Evolutionary conservation across 30 jellyfish, hydroid and myxozoan species (phyloP), one percentile per base, ranked within the genome.

Genomic region (Turritopsis rubra): DNA sequence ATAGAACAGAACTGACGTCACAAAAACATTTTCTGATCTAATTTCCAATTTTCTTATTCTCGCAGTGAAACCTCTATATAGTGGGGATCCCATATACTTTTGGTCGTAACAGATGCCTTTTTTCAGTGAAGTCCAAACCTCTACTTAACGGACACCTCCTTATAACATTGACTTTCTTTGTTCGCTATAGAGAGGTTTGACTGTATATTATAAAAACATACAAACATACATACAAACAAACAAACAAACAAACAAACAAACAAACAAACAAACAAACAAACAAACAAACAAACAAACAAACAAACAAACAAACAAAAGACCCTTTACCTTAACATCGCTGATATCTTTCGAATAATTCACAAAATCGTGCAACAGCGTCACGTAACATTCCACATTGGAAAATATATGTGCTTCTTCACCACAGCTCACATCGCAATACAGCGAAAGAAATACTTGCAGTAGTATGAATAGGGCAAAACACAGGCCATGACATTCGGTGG

Each of bases 391-490:
- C 28, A 23, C 28, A 27, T 68, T 68, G 77, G 30, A 27, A n/a
- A 27, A 1, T 19, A 68, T 22, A 9, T 16, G 28, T 27, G 28
- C 19, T 23, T 68, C 77, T 68, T 68, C 77, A 68, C 19, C 77
- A 27, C 30, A 8, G 28, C 31, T 68, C 30, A 27, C 77, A n/a
- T 68, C 77, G 30, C 77, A n/a, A 27, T 68, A 68, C 77, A 68
- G 30, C 77, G 77, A 68, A 23, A 68, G 31, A 68, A 68, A 68
- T n/a, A 17, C 28, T 27, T 68, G 77, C 28, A 68, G 17, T 16
- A 68, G 19, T 68, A 68, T 27, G 31, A 68, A 68, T 22, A 68
- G 28, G 77, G 77, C 77, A 22, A 68, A 68, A 68, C 77, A n/a
- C 77, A 68, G 9, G 77, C 77, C 77, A 27, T 68, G 77, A 19